phyloP scores from a whole-genome alignment of 2,797 vertebrate species.

The Malurus splendens region DNA sequence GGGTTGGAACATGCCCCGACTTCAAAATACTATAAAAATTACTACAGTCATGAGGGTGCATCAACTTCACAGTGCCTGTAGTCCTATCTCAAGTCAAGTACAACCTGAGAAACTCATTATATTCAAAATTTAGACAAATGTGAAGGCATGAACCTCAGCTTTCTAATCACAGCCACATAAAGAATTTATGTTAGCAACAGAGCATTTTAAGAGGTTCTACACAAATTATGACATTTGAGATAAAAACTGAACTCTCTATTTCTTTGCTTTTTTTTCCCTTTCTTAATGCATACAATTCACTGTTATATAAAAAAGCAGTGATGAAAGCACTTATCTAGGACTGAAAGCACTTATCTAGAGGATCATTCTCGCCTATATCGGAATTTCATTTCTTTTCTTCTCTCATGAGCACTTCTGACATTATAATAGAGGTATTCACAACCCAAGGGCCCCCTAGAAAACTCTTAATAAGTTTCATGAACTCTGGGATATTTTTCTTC shows the following conservation, averaged over 20 bases:
- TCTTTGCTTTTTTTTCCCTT: not conserved
- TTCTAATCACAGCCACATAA: not conserved
- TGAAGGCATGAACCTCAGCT: not conserved
- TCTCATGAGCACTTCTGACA: not conserved
- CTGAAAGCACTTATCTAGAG: not conserved
- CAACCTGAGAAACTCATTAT: not conserved
- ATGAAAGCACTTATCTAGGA: not conserved
- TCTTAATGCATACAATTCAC: not conserved
- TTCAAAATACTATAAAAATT: not conserved
- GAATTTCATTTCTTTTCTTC: not conserved
- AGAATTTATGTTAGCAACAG: not conserved
- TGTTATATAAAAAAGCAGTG: not conserved
- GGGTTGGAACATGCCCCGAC: not conserved
- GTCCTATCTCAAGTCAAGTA: not conserved
- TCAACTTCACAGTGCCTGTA: not conserved
- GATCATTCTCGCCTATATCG: not conserved
- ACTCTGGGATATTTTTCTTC: not conserved
- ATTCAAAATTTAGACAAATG: not conserved
- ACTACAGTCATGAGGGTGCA: not conserved
- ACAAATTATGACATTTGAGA: not conserved
- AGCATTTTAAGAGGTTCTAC: not conserved
- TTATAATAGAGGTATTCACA: not conserved
- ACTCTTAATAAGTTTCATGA: not conserved
- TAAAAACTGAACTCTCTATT: not conserved
- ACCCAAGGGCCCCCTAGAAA: not conserved